Percentiles rank a stretch among this genome's conserved stretches.
Evolutionary conservation across 2,113 vertebrate genomes (phyloP).

Genomic region (Empidonax traillii): DNA sequence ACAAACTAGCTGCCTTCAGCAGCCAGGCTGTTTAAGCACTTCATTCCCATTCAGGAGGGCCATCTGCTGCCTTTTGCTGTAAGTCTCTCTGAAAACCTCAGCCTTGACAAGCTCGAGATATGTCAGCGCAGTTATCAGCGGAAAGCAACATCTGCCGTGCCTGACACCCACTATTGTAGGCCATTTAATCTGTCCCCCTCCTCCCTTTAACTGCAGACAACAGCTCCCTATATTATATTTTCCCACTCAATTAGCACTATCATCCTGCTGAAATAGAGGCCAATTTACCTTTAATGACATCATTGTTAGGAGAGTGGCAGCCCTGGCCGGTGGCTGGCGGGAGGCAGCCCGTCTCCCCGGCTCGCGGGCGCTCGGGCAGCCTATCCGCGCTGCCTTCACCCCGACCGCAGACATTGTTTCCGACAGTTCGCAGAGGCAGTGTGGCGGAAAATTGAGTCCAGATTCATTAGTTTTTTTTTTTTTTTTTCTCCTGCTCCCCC

Average conservation of each 20-base stretch:
- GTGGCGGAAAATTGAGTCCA: constrained; percentile 99
- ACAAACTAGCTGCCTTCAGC: constrained; percentile 83
- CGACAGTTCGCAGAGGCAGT: constrained; percentile 96
- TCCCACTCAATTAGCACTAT: constrained; percentile 99
- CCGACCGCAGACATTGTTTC: constrained; percentile 96
- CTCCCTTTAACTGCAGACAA: constrained; percentile 93
- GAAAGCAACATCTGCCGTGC: constrained; percentile 98
- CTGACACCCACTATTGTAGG: constrained; percentile 95
- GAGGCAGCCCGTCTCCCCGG: constrained; percentile 80
- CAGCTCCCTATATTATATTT: constrained; percentile 99
- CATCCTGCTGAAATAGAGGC: constrained; percentile 99
- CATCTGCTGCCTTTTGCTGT: constrained; percentile 90
- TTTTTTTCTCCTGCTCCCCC: accelerated
- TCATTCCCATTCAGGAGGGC: constrained; percentile 83
- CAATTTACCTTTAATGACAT: constrained; percentile 99
- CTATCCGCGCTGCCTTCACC: constrained; percentile 88
- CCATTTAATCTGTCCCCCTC: constrained; percentile 97
- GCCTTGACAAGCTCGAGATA: constrained; percentile 94
- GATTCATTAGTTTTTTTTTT: constrained; percentile 96
- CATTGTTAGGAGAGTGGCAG: constrained; percentile 98
- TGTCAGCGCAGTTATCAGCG: constrained; percentile 93
- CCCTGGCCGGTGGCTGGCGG: constrained; percentile 84
- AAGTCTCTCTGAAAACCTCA: constrained; percentile 87
- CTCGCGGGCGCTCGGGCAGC: constrained; percentile 77
- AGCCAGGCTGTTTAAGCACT: constrained; percentile 86